phyloP scores from a whole-genome alignment of 2,797 vertebrate species.

The Gorsachius magnificus region DNA sequence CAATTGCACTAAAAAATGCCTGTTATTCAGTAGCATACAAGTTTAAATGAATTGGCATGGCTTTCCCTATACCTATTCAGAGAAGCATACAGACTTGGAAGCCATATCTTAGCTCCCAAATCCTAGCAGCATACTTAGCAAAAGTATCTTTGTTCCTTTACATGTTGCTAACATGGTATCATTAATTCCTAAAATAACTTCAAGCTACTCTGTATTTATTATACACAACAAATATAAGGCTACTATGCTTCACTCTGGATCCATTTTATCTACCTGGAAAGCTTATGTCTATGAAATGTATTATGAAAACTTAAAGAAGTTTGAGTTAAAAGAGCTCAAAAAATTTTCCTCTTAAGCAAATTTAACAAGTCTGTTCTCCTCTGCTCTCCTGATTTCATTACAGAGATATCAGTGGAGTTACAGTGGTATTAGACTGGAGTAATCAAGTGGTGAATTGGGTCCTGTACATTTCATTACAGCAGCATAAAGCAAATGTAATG shows the following conservation, averaged over 20 bases:
- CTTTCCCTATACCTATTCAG: neutral
- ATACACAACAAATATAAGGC: neutral
- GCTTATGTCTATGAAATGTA: neutral
- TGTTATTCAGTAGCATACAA: neutral
- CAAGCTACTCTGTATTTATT: neutral
- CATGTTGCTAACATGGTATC: accelerated
- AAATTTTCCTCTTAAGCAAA: neutral
- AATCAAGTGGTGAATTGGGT: conserved; percentile 9
- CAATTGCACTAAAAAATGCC: neutral
- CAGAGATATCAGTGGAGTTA: neutral
- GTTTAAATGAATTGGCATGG: neutral
- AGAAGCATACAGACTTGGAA: neutral
- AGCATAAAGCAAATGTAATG: neutral
- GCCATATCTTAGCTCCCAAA: neutral
- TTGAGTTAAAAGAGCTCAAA: neutral
- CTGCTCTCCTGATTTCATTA: neutral
- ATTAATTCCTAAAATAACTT: neutral
- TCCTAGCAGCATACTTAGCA: neutral
- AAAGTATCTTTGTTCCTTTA: neutral
- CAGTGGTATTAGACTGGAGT: neutral
- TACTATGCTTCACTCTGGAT: neutral
- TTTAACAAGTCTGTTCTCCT: neutral
- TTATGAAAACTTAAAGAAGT: neutral
- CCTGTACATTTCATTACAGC: neutral
- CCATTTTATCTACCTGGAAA: neutral